Base-by-base conservation (phyloP, 1,140 invertebrate genomes). In the Euwallacea fornicatus region DNA sequence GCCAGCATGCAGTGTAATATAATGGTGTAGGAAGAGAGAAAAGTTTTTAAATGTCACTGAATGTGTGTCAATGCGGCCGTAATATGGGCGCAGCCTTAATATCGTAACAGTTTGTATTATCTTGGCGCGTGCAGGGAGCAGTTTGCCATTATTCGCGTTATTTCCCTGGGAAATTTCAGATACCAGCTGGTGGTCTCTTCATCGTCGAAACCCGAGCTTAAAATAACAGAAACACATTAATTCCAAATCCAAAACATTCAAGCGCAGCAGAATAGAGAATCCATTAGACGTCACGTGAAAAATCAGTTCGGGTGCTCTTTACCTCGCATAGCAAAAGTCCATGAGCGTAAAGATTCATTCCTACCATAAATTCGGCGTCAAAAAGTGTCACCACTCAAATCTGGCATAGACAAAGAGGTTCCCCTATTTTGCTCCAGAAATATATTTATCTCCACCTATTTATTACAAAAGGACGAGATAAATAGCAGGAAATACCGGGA, bases 21-120 rank as follows among this genome's bases (percentile, higher is more conserved):
- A 59, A 68, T 68, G 58, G 66, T 68, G 66, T 68, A 68, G 66
- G 66, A 68, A 68, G 66, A 68, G 66, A 68, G 66, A 68, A 68
- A 68, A 60, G 42, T 68, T 68, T 68, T 68, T 59, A 68, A 68
- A 68, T 68, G 66, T 68, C 66, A 68, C 56, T 41, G 66, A 68
- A 68, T 68, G 66, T 68, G 66, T 68, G 66, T 68, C 66, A 68
- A 60, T 68, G 66, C 66, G 66, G 66, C 66, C 15, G 44, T 68
- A 60, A 60, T 50, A 68, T 68, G 66, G 66, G 66, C 66, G 66
- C 66, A 68, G 66, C 66, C 15, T 68, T 56, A 47, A 47, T 68
- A 68, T 59, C 53, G 66, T 68, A 68, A 68, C 58, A 66, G 11
- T 58, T 58, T 11, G 9, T 65, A 58, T 58, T 59, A 68, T 60